These are phyloP conservation scores for Acromyrmex charruanus DNA, from an alignment of 1,140 invertebrate species.

Conservation along the genomic window DNA sequence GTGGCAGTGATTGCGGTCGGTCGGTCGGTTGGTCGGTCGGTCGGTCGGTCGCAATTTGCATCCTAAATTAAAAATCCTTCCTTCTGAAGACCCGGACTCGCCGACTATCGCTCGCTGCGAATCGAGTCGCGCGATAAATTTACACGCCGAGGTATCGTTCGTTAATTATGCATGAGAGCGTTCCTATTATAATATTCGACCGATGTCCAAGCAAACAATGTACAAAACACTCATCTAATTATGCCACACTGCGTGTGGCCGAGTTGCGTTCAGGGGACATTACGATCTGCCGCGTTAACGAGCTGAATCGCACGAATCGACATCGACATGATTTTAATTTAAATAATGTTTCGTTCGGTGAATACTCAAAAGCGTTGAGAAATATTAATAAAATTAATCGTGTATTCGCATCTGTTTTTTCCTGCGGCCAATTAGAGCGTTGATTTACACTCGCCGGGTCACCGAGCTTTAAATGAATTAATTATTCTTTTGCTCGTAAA, in stretches of 20 bases:
- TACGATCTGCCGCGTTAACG: conserved; percentile 38
- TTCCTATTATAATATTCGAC: conserved; percentile 36
- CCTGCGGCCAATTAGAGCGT: conserved; percentile 34
- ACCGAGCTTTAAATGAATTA: conserved; percentile 43
- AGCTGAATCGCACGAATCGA: conserved; percentile 27
- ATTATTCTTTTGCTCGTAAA: conserved; percentile 57
- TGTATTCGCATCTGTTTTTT: background rate
- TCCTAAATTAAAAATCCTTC: conserved; percentile 48
- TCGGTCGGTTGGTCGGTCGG: conserved; percentile 19
- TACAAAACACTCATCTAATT: conserved; percentile 45
- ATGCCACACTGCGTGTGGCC: conserved; percentile 38
- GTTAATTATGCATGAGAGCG: conserved; percentile 55
- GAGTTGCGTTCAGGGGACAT: background rate
- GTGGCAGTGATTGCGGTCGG: conserved; percentile 28
- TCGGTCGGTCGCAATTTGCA: conserved; percentile 57
- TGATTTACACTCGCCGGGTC: conserved; percentile 44
- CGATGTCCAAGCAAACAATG: conserved; percentile 35
- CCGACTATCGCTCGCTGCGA: conserved; percentile 26
- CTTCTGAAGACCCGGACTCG: background rate
- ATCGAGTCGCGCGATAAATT: conserved; percentile 45
- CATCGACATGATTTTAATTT: conserved; percentile 13
- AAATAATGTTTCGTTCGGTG: conserved; percentile 8
- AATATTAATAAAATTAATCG: conserved; percentile 46
- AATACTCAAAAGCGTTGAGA: background rate
- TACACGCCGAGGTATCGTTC: background rate